Evolutionary conservation across 2,797 vertebrate species (phyloP), one percentile per base, ranked within the genome.

Genomic region (Ceyx erithaca): DNA sequence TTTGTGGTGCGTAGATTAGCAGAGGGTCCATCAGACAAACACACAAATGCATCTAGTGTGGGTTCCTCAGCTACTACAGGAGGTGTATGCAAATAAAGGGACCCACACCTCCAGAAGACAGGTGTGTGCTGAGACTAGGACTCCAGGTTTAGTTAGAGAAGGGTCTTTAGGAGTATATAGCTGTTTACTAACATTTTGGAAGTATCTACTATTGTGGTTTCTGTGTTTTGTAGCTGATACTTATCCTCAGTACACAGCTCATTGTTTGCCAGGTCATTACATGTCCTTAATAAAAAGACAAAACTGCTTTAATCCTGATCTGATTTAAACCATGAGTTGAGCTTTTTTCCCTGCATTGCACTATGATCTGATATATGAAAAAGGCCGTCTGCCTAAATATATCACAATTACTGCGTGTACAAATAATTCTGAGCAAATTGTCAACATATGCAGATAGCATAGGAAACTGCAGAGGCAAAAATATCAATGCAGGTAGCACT

Each of bases 1-100:
- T 3, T 31, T 49, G 37, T 41, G 35, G 35, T 26, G 22, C 1
- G 0, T 5, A 1, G 8, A 3, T 13, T 26, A 61, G 46, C 26
- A 2, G 7, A 51, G 48, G 20, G 10, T 92, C 25, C 51, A 66
- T 22, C 57, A 41, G 9, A 41, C 10, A 18, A 35, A 28, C 2
- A 0, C 0, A 1, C 19, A 46, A 54, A 28, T 58, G 6, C 9
- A 43, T 14, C 43, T 37, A 31, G 1, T 26, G 62, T 49, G 48
- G 37, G 10, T 54, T 67, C 22, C 3, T 3, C 4, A 6, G 23
- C 17, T 26, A 22, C 22, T 41, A 17, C 48, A 22, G 43, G 61
- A 59, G 19, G 4, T 7, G 8, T 31, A n/a, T 30, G 43, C 6
- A 3, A 77, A 63, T 0, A 45, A 41, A 25, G 22, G 7, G 4